These are phyloP conservation scores for Mus minutoides DNA, from an alignment of 2,797 vertebrate genomes.

Conservation along the genomic window DNA sequence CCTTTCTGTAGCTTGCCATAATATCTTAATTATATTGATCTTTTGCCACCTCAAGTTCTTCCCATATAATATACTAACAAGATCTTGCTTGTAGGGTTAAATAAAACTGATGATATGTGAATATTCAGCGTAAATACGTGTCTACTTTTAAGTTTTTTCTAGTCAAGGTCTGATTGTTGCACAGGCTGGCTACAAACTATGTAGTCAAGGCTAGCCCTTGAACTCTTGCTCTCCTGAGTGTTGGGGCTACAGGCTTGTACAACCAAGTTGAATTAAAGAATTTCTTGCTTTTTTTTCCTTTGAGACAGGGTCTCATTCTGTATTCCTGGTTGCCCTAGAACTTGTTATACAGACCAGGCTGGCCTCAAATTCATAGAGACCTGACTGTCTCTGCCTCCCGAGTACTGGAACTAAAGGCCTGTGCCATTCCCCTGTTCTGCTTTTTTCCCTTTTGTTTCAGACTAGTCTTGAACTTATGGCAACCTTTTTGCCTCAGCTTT, in stretches of 20 bases:
- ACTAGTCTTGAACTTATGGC: neutral
- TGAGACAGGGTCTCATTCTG: neutral
- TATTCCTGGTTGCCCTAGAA: neutral
- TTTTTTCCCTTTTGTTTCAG: neutral
- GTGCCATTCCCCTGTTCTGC: neutral
- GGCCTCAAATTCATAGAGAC: neutral
- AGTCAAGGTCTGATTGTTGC: neutral
- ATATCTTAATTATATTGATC: neutral
- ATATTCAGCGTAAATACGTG: constrained; percentile 24
- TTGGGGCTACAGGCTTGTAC: neutral
- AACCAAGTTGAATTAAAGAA: neutral
- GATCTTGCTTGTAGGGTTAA: constrained; percentile 15
- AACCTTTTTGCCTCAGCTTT: neutral
- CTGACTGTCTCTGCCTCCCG: neutral
- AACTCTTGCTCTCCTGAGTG: neutral
- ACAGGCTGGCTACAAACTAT: neutral
- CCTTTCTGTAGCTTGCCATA: neutral
- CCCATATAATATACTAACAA: neutral
- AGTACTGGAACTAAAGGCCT: neutral
- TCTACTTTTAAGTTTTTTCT: neutral
- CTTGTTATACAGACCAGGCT: neutral
- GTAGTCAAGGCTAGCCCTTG: neutral
- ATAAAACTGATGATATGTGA: constrained; percentile 12
- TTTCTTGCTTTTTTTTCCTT: neutral
- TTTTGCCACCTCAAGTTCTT: constrained; percentile 27